Evolutionary conservation across 2,113 vertebrate species (phyloP).

Genomic region (Oostethus manadensis): DNA sequence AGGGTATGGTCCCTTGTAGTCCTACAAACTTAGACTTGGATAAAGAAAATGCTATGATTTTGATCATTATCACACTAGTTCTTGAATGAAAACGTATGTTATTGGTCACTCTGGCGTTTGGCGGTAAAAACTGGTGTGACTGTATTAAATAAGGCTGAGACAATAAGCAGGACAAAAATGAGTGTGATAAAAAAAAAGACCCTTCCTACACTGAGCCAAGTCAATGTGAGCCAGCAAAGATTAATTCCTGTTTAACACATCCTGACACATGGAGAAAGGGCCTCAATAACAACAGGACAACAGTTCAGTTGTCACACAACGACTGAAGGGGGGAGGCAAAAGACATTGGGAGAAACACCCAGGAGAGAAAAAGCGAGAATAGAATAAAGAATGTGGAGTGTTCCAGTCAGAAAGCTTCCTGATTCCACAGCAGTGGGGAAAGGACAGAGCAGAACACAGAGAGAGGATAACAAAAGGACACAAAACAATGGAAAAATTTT

Average conservation of each 20-base stretch:
- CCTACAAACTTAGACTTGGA: neutral
- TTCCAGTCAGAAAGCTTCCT: conserved; percentile 24
- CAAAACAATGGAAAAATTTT: conserved; percentile 22
- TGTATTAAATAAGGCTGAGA: neutral
- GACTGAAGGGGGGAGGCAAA: conserved; percentile 13
- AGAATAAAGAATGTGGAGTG: conserved; percentile 25
- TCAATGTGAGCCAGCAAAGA: conserved; percentile 56
- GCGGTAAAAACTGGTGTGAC: neutral
- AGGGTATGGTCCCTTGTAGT: neutral
- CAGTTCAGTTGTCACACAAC: conserved; percentile 39
- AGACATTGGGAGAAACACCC: conserved; percentile 19
- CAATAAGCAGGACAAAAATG: conserved; percentile 16
- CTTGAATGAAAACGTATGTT: too few species aligned
- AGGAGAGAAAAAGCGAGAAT: neutral
- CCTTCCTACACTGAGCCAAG: conserved; percentile 40
- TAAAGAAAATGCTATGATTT: too few species aligned
- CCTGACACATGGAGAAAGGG: conserved; percentile 47
- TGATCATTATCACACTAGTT: too few species aligned
- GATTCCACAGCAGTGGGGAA: conserved; percentile 10
- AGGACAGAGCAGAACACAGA: conserved; percentile 5
- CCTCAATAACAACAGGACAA: conserved; percentile 46
- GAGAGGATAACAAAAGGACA: conserved; percentile 5
- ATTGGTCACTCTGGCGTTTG: too few species aligned
- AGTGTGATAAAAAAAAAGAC: conserved; percentile 11
- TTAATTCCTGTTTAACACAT: conserved; percentile 60